Percentiles rank a stretch among this genome's conserved stretches.
Conservation (phyloP, 1,140 invertebrate species). For the Drosophila santomea region DNA sequence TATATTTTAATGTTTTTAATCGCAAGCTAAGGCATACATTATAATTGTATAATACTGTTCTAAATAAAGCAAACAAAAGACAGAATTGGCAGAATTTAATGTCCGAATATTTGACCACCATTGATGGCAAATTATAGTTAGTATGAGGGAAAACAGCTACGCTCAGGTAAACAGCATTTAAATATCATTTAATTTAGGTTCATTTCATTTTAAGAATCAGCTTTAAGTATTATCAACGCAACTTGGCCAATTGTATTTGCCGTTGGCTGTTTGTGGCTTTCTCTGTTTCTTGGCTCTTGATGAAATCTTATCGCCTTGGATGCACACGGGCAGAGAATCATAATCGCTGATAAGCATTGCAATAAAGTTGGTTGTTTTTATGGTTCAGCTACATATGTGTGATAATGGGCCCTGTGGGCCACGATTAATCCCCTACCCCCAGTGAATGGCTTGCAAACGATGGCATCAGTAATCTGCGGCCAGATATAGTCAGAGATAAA, state of each 20-base stretch:
- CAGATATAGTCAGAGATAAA: slow-evolving; percentile 29
- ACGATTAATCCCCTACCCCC: slow-evolving; percentile 20
- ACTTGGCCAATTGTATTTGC: slow-evolving; percentile 18
- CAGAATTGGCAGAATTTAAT: neutral
- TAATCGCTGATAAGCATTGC: slow-evolving; percentile 73
- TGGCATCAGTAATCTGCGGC: slow-evolving; percentile 19
- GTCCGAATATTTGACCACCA: neutral
- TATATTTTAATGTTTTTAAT: slow-evolving; percentile 14
- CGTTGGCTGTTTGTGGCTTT: slow-evolving; percentile 24
- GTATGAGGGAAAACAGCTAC: no score
- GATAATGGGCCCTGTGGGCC: slow-evolving; percentile 40
- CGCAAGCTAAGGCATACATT: neutral
- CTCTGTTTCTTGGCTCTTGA: slow-evolving; percentile 32
- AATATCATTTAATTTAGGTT: neutral
- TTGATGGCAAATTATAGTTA: neutral
- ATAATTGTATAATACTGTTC: neutral
- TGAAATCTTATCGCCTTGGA: slow-evolving; percentile 53
- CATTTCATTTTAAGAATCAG: neutral
- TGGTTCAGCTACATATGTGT: slow-evolving; percentile 42
- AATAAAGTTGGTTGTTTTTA: slow-evolving; percentile 61
- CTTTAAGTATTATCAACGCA: slow-evolving; percentile 4
- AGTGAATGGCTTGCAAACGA: slow-evolving; percentile 5
- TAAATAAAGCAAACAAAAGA: neutral
- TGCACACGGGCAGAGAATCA: slow-evolving; percentile 49
- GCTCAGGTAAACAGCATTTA: no score